Base-by-base conservation (phyloP, 2,888 invertebrate species). In the Eristalis tenax region DNA sequence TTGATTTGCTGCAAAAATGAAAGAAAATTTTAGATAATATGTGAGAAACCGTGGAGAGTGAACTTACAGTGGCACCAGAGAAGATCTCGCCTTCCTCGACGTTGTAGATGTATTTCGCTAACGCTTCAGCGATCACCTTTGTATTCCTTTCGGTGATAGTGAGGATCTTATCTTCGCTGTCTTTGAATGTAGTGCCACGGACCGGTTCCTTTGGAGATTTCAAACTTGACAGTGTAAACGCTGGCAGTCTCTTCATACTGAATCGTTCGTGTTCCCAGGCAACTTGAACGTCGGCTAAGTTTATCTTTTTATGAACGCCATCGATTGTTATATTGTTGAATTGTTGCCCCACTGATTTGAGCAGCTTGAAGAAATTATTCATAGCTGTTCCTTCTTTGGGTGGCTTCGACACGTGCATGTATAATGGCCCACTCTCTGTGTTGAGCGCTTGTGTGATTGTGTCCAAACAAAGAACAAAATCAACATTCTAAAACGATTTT, bases 231-330 rank as follows among this genome's bases (percentile, higher is more conserved):
- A 99, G 90, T 0, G 99, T 99, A 91, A 99, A 97, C 0, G 98
- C 98, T 0, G 98, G 96, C 90, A 99, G 94, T 88, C 98, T 94
- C 88, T 97, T 95, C 89, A 99, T 98, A 92, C 98, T 98, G 93
- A 97, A 99, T 89, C 98, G 94, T 93, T 99, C 99, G 91, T 99
- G 99, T 91, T 99, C 99, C 99, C 99, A 99, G 0, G 98, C 97
- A 35, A 99, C 93, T 76, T 96, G 94, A 89, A 97, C 97, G 73
- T 99, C 98, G 0, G 98, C 98, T 75, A 99, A 94, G 94, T 99
- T 99, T 90, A 99, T 99, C 94, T 99, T 99, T 94, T 99, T 99
- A 91, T 99, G 98, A 8, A 96, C 95, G 64, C 97, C 94, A 85
- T 96, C 95, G 13, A 96, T 94, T 4, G 93, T 93, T 0, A 94